Conservation (phyloP, 2,888 invertebrate species). For the Dasysyrphus albostriatus region DNA sequence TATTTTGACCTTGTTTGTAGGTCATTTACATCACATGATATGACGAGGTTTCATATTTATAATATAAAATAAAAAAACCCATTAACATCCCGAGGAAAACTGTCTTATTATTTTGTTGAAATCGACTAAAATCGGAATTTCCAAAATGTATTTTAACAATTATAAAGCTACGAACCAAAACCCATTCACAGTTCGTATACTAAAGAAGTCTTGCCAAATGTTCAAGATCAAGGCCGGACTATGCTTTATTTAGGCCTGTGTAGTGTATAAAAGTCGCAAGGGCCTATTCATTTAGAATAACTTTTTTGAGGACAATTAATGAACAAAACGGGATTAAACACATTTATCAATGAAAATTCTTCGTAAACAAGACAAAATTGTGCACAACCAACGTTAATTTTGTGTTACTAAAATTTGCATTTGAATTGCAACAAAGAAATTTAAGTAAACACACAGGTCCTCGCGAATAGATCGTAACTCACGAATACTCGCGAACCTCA, state of each 20-base stretch:
- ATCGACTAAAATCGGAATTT: conserved; percentile 55
- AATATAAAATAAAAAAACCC: not conserved
- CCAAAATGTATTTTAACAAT: conserved; percentile 53
- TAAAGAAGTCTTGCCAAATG: not conserved
- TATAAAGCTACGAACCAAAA: conserved; percentile 41
- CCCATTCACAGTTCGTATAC: not conserved
- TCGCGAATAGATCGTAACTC: too few species aligned
- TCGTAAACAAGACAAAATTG: too few species aligned
- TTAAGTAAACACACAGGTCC: too few species aligned
- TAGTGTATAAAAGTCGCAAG: not conserved
- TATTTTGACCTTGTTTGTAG: conserved; percentile 53
- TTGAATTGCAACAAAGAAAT: too few species aligned
- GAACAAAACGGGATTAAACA: too few species aligned
- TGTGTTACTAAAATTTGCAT: too few species aligned
- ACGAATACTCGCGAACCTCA: too few species aligned
- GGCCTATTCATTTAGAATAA: not conserved
- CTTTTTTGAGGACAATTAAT: too few species aligned
- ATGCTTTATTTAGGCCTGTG: not conserved
- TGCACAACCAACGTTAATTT: too few species aligned
- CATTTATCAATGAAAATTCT: too few species aligned
- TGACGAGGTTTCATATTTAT: not conserved
- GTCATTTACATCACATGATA: conserved; percentile 58
- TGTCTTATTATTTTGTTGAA: conserved; percentile 44
- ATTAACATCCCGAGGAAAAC: not conserved
- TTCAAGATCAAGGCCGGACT: not conserved